phyloP scores from a whole-genome alignment of 2,113 vertebrate species.

The Nansenia antarctica region DNA sequence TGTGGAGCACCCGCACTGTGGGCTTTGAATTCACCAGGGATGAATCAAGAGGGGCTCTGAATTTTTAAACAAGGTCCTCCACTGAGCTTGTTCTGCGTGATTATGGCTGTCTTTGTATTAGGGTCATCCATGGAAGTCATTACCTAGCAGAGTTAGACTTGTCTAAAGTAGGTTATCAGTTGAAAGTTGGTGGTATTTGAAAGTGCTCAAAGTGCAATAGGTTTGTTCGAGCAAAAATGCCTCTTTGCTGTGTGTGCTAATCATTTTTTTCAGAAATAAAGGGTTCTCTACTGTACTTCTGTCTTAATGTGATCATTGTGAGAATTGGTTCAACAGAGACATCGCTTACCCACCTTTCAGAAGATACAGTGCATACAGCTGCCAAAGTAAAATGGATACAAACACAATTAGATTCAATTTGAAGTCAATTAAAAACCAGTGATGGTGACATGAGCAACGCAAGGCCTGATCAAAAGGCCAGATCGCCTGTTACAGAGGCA shows the following conservation, averaged over 20 bases:
- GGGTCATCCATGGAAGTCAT: constrained; percentile 46
- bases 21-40: constrained; percentile 66
- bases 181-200: constrained; percentile 70
- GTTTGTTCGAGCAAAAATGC: neutral
- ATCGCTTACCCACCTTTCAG: no score
- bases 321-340: no score
- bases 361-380: no score
- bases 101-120: constrained; percentile 45
- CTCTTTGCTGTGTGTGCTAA: no score
- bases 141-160: constrained; percentile 34
- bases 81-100: constrained; percentile 54
- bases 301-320: no score
- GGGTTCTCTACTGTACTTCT: no score
- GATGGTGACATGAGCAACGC: constrained; percentile 78
- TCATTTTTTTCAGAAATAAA: no score
- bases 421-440: constrained; percentile 84
- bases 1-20: constrained; percentile 44
- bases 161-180: constrained; percentile 16
- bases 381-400: no score
- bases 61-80: constrained; percentile 67
- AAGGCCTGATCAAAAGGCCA: constrained; percentile 74
- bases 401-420: no score
- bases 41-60: constrained; percentile 60
- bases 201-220: constrained; percentile 49
- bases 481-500: constrained; percentile 70